A percentile compares a stretch with the other conserved stretches of the same genome.
These are phyloP conservation scores for Phylloscopus trochilus DNA, from an alignment of 2,113 vertebrate genomes.

Conservation along the genomic window DNA sequence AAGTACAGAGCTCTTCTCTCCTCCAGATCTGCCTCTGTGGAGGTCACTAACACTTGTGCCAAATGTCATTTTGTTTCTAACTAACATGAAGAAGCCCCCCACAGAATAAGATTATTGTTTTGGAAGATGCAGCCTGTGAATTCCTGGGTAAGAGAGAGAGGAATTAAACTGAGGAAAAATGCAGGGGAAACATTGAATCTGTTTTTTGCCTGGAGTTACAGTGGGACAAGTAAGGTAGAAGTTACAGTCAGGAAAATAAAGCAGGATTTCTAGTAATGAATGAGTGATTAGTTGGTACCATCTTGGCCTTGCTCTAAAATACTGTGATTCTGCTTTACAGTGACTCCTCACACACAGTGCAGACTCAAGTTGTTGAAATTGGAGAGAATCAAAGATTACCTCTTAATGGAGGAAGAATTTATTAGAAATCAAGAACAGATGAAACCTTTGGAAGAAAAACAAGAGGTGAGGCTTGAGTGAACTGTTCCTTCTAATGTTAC, in stretches of 20 bases:
- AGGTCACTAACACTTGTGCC: too few relatives aligned
- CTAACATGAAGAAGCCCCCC: fast-evolving
- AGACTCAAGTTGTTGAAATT: conserved; percentile 92
- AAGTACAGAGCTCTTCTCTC: neutral
- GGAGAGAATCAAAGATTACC: conserved; percentile 97
- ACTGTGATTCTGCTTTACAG: conserved; percentile 57
- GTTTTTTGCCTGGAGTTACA: neutral
- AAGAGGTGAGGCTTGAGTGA: conserved; percentile 80
- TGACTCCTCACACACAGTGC: conserved; percentile 98
- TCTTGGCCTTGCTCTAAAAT: neutral
- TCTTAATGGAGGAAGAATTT: conserved; percentile 98
- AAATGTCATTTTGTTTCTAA: neutral
- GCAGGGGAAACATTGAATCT: neutral
- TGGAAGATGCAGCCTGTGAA: neutral
- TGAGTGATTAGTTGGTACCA: neutral
- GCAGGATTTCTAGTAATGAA: neutral
- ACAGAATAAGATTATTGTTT: neutral
- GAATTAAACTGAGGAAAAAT: neutral
- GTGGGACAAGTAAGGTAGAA: neutral
- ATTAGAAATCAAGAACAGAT: conserved; percentile 99
- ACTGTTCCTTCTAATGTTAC: neutral
- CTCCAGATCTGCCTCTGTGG: neutral
- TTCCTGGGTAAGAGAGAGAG: neutral
- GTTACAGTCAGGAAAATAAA: neutral
- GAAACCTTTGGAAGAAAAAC: conserved; percentile 98